Evolutionary conservation across 2,797 vertebrate species (phyloP).

Genomic region (Triplophysa yarkandensis): DNA sequence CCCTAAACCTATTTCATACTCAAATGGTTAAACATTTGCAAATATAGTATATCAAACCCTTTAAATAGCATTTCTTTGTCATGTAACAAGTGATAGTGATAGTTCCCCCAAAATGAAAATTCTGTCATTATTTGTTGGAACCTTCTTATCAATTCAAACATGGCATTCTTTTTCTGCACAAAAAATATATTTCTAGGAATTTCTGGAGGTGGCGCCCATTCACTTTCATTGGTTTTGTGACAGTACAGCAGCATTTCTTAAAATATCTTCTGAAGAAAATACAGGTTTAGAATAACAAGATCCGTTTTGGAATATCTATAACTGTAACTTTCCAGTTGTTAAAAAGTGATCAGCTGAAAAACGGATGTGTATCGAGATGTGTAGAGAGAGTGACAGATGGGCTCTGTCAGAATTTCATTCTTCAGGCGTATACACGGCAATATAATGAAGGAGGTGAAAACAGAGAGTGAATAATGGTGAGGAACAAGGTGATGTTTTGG

Average conservation of each 20-base stretch:
- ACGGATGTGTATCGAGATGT: neutral
- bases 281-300: no score
- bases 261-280: no score
- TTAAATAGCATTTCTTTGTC: conserved; percentile 13
- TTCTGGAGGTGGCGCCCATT: no score
- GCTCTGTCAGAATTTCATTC: neutral
- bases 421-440: neutral
- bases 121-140: no score
- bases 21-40: neutral
- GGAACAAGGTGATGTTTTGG: neutral
- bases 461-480: neutral
- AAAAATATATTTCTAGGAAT: no score
- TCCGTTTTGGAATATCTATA: no score
- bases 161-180: no score
- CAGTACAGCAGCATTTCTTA: no score
- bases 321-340: no score
- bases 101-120: no score
- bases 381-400: neutral
- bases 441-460: neutral
- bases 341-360: conserved; percentile 22
- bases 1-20: neutral
- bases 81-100: conserved; percentile 25
- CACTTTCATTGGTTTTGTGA: no score
- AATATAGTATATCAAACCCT: neutral
- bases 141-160: no score